phyloP scores from a whole-genome alignment of 2,888 invertebrate species.

The Steinernema scapterisci region DNA sequence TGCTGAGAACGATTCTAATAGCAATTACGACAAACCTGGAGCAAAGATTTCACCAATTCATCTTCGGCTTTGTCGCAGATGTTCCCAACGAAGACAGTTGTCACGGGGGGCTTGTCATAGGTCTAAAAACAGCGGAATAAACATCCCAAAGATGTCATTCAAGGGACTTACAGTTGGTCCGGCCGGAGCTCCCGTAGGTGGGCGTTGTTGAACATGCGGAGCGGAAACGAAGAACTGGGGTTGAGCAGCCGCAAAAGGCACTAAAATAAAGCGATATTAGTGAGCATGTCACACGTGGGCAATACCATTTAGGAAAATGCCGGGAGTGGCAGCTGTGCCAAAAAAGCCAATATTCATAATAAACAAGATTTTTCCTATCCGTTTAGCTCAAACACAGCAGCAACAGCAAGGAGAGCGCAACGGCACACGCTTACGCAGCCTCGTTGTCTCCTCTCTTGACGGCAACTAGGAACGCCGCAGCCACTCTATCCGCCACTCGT shows the following conservation, averaged over 20 bases:
- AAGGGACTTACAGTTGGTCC: neutral
- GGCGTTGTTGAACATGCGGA: neutral
- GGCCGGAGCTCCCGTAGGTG: neutral
- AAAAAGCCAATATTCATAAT: conserved; percentile 27
- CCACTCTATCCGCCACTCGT: neutral
- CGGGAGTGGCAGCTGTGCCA: conserved; percentile 1
- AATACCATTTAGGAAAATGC: conserved; percentile 15
- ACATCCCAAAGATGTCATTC: neutral
- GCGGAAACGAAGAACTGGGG: conserved; percentile 14
- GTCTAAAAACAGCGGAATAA: neutral
- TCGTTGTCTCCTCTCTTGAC: neutral
- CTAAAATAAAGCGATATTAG: neutral
- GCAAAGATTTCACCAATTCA: conserved; percentile 87
- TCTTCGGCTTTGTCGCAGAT: conserved; percentile 94
- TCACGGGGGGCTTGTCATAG: conserved; percentile 66
- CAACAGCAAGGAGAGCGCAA: conserved; percentile 11
- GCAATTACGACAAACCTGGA: conserved; percentile 71
- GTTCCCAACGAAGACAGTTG: conserved; percentile 96
- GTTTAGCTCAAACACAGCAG: neutral
- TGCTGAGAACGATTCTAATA: neutral
- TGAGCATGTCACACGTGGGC: neutral
- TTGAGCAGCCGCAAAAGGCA: conserved; percentile 10
- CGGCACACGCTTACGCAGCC: neutral
- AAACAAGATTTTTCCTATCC: neutral
- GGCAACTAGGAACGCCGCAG: conserved; percentile 24